A percentile compares a stretch with the other conserved stretches of the same genome.
Evolutionary conservation across 2,113 vertebrate genomes (phyloP).

Genomic region (Argyrosomus japonicus): DNA sequence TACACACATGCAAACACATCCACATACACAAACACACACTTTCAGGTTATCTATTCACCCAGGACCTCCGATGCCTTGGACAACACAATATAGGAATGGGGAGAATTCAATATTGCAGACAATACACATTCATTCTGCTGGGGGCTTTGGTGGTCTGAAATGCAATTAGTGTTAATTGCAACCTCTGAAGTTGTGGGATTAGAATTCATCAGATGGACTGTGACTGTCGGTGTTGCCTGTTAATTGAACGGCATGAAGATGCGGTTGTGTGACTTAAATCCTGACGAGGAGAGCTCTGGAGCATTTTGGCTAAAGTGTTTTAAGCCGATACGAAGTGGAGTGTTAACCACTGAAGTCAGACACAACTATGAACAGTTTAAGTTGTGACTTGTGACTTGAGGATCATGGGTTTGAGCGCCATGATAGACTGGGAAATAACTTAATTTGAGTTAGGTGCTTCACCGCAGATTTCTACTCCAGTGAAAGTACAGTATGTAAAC

Average conservation of each 20-base stretch:
- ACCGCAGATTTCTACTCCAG: neutral
- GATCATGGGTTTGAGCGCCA: conserved; percentile 9
- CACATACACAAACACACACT: conserved; percentile 17
- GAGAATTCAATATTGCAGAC: conserved; percentile 71
- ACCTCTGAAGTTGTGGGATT: conserved; percentile 70
- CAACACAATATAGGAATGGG: conserved; percentile 53
- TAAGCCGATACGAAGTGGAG: conserved; percentile 15
- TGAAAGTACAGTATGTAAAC: conserved; percentile 25
- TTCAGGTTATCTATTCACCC: conserved; percentile 52
- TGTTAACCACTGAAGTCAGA: conserved; percentile 21
- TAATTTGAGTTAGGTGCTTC: neutral
- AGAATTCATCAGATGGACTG: conserved; percentile 71
- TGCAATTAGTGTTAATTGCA: conserved; percentile 80
- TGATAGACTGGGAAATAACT: conserved; percentile 19
- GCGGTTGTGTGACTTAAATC: conserved; percentile 56
- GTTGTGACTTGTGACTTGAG: conserved; percentile 16
- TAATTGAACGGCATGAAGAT: conserved; percentile 53
- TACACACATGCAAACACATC: neutral
- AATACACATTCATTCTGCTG: conserved; percentile 67
- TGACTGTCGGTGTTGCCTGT: conserved; percentile 52
- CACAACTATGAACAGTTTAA: neutral
- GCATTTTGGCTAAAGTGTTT: conserved; percentile 13
- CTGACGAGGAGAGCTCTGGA: conserved; percentile 34
- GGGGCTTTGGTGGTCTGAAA: conserved; percentile 55
- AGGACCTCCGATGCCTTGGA: conserved; percentile 44